Percentiles rank a stretch among this genome's conserved stretches.
These are phyloP conservation scores for Nibea coibor DNA, from an alignment of 2,113 vertebrate genomes.

Conservation along the genomic window DNA sequence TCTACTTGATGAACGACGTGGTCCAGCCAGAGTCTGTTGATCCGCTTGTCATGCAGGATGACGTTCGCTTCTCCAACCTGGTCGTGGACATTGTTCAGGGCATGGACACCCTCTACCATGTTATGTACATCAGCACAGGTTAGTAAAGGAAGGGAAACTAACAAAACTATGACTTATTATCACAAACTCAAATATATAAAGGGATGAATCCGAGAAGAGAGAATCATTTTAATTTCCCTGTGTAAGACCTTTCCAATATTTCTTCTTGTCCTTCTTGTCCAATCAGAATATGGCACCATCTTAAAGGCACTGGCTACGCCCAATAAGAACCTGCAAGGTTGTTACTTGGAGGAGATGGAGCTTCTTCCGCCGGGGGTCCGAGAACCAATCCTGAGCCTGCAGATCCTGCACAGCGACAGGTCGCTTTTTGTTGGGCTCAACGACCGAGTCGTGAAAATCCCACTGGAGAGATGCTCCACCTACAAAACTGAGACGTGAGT, in stretches of 20 bases:
- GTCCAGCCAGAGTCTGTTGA: conserved; percentile 95
- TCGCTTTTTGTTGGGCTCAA: conserved; percentile 95
- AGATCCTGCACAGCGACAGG: conserved; percentile 94
- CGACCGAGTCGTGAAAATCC: conserved; percentile 92
- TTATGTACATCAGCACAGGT: conserved; percentile 99
- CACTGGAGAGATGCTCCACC: conserved; percentile 92
- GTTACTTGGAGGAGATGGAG: conserved; percentile 98
- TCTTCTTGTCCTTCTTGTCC: not conserved
- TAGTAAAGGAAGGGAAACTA: conserved; percentile 37
- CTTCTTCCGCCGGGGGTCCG: conserved; percentile 87
- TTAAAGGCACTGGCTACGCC: conserved; percentile 94
- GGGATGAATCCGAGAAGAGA: not conserved
- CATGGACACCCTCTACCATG: conserved; percentile 94
- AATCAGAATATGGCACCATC: conserved; percentile 94
- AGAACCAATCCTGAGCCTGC: conserved; percentile 93
- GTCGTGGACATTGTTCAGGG: conserved; percentile 98
- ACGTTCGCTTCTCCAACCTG: conserved; percentile 93
- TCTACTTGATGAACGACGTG: conserved; percentile 97
- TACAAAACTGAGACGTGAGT: conserved; percentile 90
- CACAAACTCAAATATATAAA: not conserved
- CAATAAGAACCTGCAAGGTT: conserved; percentile 92
- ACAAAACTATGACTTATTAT: not conserved
- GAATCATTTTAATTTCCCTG: not conserved
- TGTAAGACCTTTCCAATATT: not conserved
- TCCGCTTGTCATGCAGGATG: conserved; percentile 94